These are phyloP conservation scores for Oreocharis arfaki DNA, from an alignment of 2,113 vertebrate species.

Conservation along the genomic window DNA sequence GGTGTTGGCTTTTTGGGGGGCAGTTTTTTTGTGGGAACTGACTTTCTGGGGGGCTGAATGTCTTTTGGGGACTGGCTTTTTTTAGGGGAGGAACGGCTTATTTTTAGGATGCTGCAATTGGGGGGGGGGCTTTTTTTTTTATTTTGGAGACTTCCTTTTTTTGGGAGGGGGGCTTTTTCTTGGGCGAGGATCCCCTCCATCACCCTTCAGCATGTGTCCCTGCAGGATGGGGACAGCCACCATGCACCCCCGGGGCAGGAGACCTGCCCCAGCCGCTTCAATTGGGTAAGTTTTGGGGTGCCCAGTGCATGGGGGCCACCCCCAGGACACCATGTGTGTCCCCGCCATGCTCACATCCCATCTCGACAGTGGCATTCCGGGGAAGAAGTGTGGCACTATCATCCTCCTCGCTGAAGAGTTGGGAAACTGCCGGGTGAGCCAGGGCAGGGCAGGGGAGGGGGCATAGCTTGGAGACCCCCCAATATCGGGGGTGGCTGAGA, in stretches of 20 bases:
- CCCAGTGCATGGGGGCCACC: rapidly evolving
- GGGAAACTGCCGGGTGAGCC: slow-evolving; percentile 92
- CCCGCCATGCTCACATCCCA: neutral
- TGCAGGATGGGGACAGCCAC: slow-evolving; percentile 69
- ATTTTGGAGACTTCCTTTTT: neutral
- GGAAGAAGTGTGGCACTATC: slow-evolving; percentile 93
- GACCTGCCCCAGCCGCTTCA: slow-evolving; percentile 46
- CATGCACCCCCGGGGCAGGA: slow-evolving; percentile 57
- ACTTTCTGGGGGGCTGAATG: neutral
- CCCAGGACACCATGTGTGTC: neutral
- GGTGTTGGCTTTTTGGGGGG: neutral
- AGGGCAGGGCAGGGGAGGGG: rapidly evolving
- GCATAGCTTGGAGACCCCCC: neutral
- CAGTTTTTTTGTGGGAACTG: neutral
- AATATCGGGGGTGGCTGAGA: neutral
- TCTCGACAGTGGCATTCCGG: slow-evolving; percentile 79
- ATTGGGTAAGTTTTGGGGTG: slow-evolving; percentile 60
- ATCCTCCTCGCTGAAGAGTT: slow-evolving; percentile 90
- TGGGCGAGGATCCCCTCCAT: neutral
- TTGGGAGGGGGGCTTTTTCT: neutral
- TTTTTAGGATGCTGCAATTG: neutral
- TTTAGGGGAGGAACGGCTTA: neutral
- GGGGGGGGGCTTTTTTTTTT: too few relatives aligned
- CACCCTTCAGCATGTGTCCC: neutral
- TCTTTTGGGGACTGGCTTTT: neutral